Percentiles rank a stretch among this genome's conserved stretches.
phyloP scores from a whole-genome alignment of 2,797 vertebrate genomes.

The Pterois miles region DNA sequence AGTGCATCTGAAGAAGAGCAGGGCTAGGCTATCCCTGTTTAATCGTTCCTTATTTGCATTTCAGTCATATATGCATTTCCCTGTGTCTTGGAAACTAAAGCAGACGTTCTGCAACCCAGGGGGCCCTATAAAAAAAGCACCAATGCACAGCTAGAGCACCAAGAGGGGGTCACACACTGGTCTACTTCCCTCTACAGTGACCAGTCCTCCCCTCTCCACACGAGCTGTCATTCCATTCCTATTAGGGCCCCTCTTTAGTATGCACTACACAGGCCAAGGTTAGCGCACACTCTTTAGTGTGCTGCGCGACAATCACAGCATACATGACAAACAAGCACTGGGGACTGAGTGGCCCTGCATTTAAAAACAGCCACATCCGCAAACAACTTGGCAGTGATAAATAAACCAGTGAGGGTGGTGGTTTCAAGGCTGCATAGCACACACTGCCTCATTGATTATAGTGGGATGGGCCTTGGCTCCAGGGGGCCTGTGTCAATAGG shows the following conservation, averaged over 20 bases:
- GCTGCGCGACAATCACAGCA: slow-evolving; percentile 52
- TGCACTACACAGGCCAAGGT: slow-evolving; percentile 38
- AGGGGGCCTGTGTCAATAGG: slow-evolving; percentile 21
- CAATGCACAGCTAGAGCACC: slow-evolving; percentile 67
- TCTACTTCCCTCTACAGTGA: slow-evolving; percentile 31
- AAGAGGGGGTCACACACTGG: slow-evolving; percentile 47
- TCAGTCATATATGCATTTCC: slow-evolving; percentile 34
- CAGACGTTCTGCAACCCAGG: slow-evolving; percentile 6
- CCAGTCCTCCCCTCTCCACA: slow-evolving; percentile 48
- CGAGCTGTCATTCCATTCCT: slow-evolving; percentile 51
- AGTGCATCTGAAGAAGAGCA: slow-evolving; percentile 38
- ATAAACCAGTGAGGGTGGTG: slow-evolving; percentile 56
- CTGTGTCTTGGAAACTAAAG: slow-evolving; percentile 26
- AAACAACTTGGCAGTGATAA: slow-evolving; percentile 72
- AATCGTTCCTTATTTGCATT: slow-evolving; percentile 46
- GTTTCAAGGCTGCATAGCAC: slow-evolving; percentile 56
- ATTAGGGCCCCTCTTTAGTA: slow-evolving; percentile 47
- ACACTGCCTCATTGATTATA: slow-evolving; percentile 48
- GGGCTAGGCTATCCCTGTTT: background rate
- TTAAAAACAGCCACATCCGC: slow-evolving; percentile 38
- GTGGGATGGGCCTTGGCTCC: slow-evolving; percentile 38
- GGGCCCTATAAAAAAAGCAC: slow-evolving; percentile 65
- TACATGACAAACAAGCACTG: slow-evolving; percentile 43
- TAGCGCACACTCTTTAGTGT: slow-evolving; percentile 34
- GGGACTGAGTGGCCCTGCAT: slow-evolving; percentile 48